These are phyloP conservation scores for Syrista parreyssii DNA, from an alignment of 2,888 invertebrate species.

Conservation along the genomic window DNA sequence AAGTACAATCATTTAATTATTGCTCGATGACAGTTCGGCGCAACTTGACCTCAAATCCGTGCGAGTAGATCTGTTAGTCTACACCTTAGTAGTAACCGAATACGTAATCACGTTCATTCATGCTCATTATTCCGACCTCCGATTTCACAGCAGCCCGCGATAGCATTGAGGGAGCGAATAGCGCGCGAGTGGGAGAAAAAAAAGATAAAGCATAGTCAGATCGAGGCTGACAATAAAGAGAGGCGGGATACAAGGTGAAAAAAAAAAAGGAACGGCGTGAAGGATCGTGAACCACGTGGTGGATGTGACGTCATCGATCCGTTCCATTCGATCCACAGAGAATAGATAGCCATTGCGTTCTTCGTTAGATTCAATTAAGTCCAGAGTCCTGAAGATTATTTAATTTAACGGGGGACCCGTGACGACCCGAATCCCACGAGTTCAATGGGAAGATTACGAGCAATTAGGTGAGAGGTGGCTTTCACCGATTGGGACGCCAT, in stretches of 20 bases:
- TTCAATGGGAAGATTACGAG: background rate
- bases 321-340: background rate
- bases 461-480: background rate
- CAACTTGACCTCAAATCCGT: background rate
- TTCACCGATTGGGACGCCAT: background rate
- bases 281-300: background rate
- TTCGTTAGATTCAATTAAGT: slow-evolving; percentile 5
- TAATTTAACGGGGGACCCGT: background rate
- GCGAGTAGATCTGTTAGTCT: background rate
- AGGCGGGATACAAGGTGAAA: background rate
- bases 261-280: background rate
- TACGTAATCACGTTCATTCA: slow-evolving; percentile 4
- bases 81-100: background rate
- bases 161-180: background rate
- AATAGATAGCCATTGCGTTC: background rate
- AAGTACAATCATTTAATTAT: background rate
- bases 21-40: background rate
- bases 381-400: background rate
- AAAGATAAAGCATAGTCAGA: background rate
- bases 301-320: slow-evolving; percentile 2
- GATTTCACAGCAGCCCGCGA: background rate
- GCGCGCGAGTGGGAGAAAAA: background rate
- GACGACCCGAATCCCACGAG: slow-evolving; percentile 5
- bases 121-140: background rate
- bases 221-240: background rate